phyloP scores from a whole-genome alignment of 2,888 invertebrate genomes.

The Eulithis testata region DNA sequence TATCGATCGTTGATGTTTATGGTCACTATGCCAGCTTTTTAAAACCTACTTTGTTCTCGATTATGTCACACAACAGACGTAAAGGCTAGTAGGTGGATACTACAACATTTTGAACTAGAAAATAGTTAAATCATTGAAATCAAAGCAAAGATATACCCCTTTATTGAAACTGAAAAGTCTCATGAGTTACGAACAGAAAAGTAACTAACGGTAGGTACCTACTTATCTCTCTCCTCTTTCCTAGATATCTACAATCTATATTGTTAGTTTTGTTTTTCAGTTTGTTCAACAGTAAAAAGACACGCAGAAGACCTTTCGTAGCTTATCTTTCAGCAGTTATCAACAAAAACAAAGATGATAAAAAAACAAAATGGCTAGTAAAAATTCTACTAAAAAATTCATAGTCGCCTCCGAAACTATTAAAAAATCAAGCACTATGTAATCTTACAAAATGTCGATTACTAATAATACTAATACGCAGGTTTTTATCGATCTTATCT shows the following conservation, averaged over 20 bases:
- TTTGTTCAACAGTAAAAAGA: slow-evolving; percentile 1
- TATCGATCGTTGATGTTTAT: slow-evolving; percentile 18
- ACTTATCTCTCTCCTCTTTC: no score
- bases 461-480: not conserved
- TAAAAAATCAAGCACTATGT: not conserved
- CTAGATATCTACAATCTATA: no score
- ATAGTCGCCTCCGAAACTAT: not conserved
- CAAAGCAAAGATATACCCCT: no score
- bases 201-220: no score
- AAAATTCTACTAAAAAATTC: not conserved
- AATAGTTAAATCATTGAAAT: no score
- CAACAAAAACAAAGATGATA: slow-evolving; percentile 8
- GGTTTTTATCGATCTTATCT: slow-evolving; percentile 1
- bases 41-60: no score
- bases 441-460: not conserved
- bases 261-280: not conserved
- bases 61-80: no score
- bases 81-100: no score
- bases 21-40: slow-evolving; percentile 6
- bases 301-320: not conserved
- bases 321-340: slow-evolving; percentile 1
- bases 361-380: slow-evolving; percentile 5
- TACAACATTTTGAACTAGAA: no score
- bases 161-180: no score
- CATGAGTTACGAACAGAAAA: no score